Evolutionary conservation across 2,888 invertebrate species (phyloP).

Genomic region (Hirtodrosophila duncani): DNA sequence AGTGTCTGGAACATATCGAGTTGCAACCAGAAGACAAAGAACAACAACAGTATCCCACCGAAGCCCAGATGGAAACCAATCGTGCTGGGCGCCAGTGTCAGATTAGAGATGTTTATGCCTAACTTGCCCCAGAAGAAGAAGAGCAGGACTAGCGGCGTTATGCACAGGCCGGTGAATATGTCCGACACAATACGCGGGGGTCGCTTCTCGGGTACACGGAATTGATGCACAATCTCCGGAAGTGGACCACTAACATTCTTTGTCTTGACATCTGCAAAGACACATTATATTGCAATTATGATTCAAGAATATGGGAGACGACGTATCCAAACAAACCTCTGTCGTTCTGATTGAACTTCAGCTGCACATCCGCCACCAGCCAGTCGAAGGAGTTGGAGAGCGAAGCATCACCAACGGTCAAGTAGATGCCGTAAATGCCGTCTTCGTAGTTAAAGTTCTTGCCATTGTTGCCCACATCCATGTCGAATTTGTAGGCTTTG

Average conservation of each 20-base stretch:
- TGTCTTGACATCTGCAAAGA: conserved; percentile 51
- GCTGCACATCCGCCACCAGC: conserved; percentile 87
- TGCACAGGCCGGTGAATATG: conserved; percentile 90
- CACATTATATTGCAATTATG: too few species aligned
- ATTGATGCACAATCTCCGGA: conserved; percentile 87
- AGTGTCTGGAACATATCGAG: conserved; percentile 98
- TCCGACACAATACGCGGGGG: conserved; percentile 93
- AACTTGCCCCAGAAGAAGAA: conserved; percentile 91
- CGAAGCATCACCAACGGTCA: conserved; percentile 94
- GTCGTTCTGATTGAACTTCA: conserved; percentile 83
- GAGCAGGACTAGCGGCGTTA: conserved; percentile 89
- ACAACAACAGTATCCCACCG: conserved; percentile 92
- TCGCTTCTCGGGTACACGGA: conserved; percentile 94
- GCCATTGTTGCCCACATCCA: conserved; percentile 90
- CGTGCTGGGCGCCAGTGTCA: conserved; percentile 88
- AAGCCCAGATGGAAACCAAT: conserved; percentile 93
- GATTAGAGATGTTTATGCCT: conserved; percentile 90
- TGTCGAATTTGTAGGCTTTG: conserved; percentile 91
- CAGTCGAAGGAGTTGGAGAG: conserved; percentile 94
- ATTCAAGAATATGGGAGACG: too few species aligned
- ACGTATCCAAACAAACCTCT: conserved; percentile 58
- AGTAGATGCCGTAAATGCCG: conserved; percentile 88
- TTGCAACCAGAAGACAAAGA: conserved; percentile 93
- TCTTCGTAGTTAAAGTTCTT: conserved; percentile 87
- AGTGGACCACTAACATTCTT: conserved; percentile 78